Evolutionary conservation across 2,888 invertebrate species (phyloP).

Genomic region (Sarcophaga caerulescens): DNA sequence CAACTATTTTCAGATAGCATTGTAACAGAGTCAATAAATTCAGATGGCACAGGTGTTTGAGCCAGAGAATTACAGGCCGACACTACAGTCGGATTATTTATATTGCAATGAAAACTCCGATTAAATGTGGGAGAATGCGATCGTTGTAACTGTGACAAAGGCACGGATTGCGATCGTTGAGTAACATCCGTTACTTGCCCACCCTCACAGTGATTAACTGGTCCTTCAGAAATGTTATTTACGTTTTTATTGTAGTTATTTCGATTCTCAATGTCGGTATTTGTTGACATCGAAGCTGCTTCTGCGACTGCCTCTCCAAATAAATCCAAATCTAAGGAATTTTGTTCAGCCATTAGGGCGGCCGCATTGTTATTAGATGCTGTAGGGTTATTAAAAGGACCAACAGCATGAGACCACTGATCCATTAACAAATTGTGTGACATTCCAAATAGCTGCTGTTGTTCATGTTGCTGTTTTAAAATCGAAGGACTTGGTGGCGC

Average conservation of each 20-base stretch:
- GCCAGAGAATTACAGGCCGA: constrained; percentile 86
- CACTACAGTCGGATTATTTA: constrained; percentile 54
- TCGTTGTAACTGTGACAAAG: constrained; percentile 82
- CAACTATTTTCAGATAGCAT: constrained; percentile 77
- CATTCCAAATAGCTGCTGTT: constrained; percentile 63
- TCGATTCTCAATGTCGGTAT: constrained; percentile 44
- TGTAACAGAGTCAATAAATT: constrained; percentile 86
- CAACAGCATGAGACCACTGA: constrained; percentile 54
- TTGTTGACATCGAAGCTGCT: constrained; percentile 49
- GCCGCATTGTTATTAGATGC: constrained; percentile 62
- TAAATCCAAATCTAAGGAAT: constrained; percentile 78
- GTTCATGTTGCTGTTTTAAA: constrained; percentile 73
- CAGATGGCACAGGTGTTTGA: constrained; percentile 87
- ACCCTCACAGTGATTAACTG: constrained; percentile 46
- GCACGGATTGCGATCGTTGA: constrained; percentile 90
- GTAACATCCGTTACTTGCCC: constrained; percentile 64
- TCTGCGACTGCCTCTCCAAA: constrained; percentile 70
- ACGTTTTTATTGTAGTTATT: constrained; percentile 64
- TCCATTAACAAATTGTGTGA: constrained; percentile 56
- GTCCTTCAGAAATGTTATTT: constrained; percentile 18
- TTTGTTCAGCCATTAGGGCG: constrained; percentile 74
- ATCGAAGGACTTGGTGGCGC: constrained; percentile 86
- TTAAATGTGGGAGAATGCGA: constrained; percentile 77
- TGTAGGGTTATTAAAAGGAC: constrained; percentile 44
- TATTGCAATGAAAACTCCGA: constrained; percentile 69